Base-by-base conservation (phyloP, 1,140 invertebrate genomes). In the Drosophila nigrodunni region DNA sequence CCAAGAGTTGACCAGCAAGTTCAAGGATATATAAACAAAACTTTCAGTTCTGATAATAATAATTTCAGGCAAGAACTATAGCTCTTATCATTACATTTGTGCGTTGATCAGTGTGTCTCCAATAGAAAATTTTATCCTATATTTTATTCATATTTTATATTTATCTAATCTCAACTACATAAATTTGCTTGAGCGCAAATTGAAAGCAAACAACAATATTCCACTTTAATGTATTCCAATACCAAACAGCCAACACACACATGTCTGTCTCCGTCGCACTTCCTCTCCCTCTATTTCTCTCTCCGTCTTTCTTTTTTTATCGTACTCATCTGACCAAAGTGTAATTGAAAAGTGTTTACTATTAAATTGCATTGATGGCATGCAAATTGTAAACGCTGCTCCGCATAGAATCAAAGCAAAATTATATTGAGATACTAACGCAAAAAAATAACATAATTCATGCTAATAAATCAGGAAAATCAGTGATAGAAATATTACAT, bases 161-260 rank as follows among this genome's bases (percentile, higher is more conserved):
- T 55, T 44, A 60, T 57, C n/a, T 44, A 74, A 57, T 72, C 65
- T 68, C 46, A 57, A 18, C 35, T 61, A 67, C 25, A 69, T 58
- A 78, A 72, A 87, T 86, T 86, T 78, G 41, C 70, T 66, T 61
- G 60, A 59, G 64, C 65, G 71, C 49, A 86, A 87, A 86, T 86
- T 87, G 65, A 86, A 86, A 78, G 60, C 78, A 86, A 86, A 86
- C 82, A 86, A 49, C 50, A 70, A 76, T 46, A 21, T 74, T 39
- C 67, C 80, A 72, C 61, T 77, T 68, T 72, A 37, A 70, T 70
- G 41, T 15, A 70, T 66, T 49, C 35, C 52, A 66, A 67, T 78
- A 54, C 21, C 49, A 39, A 75, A 47, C 46, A 62, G 52, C 4
- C 25, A 30, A n/a, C 30, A 11, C 25, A 47, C 13, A 47, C 25